phyloP scores from a whole-genome alignment of 2,888 invertebrate genomes.

The Adelognathus sp. region DNA sequence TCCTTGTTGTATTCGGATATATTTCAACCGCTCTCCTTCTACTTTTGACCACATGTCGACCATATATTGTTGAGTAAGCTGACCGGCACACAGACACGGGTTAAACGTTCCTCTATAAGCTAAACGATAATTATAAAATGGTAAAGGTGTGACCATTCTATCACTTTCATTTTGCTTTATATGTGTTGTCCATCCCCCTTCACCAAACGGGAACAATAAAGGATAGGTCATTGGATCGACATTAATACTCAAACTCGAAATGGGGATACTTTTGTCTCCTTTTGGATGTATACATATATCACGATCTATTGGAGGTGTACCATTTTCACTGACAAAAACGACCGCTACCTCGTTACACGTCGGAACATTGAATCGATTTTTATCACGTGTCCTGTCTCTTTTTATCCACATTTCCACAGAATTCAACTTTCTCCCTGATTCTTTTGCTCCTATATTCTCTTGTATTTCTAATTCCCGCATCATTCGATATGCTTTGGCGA shows the following conservation, averaged over 20 bases:
- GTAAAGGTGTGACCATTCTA: too few species aligned
- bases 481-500: too few species aligned
- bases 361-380: conserved; percentile 38
- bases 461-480: too few species aligned
- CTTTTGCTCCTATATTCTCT: too few species aligned
- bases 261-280: conserved; percentile 2
- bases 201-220: too few species aligned
- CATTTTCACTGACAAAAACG: conserved; percentile 40
- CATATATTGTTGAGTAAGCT: neutral
- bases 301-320: conserved; percentile 22
- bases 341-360: conserved; percentile 49
- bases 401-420: too few species aligned
- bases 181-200: too few species aligned
- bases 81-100: neutral
- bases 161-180: too few species aligned
- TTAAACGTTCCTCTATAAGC: too few species aligned
- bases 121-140: too few species aligned
- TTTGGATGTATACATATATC: conserved; percentile 44
- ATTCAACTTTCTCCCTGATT: too few species aligned
- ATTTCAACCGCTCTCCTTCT: neutral
- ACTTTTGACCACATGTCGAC: neutral
- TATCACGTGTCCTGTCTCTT: conserved; percentile 14
- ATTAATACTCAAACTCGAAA: conserved; percentile 27
- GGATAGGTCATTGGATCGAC: conserved; percentile 41
- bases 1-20: neutral